Base-by-base conservation (phyloP, 2,113 vertebrate species). In the Salvelinus namaycush region DNA sequence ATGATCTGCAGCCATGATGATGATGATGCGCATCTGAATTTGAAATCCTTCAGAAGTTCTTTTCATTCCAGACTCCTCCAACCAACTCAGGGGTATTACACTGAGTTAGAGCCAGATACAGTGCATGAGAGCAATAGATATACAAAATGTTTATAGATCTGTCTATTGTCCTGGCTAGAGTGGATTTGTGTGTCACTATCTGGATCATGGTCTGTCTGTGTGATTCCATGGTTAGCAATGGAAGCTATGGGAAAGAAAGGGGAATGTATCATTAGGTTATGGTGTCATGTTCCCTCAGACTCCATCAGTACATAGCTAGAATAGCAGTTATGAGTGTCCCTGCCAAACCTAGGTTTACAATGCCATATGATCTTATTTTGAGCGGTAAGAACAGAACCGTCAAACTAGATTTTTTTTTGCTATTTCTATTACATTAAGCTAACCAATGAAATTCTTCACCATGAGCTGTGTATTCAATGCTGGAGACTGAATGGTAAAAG, bases 221-320 rank as follows among this genome's bases (percentile, higher is more conserved):
- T 80, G 86, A 89, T 90, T 89, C 90, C 87, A 89, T 72, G 82
- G 90, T 87, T 87, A 89, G 88, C 81, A 70, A 22, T 76, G 76
- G 82, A 83, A 87, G 26, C 83, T 80, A 79, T 82, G 82, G 79
- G 84, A 86, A 85, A 83, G 80, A 81, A 79, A 75, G 70, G 70
- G 31, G 79, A 12, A 18, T 8, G 65, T 34, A 31, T 31, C 18
- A 69, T 39, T 69, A 34, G 29, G 13, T 44, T 44, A 44, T 39
- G 34, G 8, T 31, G 20, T 69, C 14, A n/a, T n/a, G 7, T 11
- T 39, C 9, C 13, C 14, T 44, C 20, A 9, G 26, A 29, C 13
- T 67, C 67, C 29, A 44, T 20, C 31, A 11, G 29, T 34, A 12
- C 20, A 69, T 44, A 20, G 29, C 34, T 16, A 34, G 16, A 16